Conservation (phyloP, 2,888 invertebrate genomes). For the Noctua comes region DNA sequence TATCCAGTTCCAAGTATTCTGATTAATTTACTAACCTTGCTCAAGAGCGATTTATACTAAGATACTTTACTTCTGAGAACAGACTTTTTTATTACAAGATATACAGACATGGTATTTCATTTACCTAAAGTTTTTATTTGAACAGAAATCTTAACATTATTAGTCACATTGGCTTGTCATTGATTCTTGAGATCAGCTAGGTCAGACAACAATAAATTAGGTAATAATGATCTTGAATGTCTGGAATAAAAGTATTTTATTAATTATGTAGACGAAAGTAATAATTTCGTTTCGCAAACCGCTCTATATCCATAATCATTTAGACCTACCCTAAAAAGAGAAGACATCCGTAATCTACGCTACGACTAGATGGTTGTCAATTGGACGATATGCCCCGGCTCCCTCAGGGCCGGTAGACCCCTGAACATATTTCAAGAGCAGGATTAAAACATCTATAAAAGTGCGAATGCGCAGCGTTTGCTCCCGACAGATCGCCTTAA, state of each 20-base stretch:
- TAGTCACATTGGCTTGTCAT: constrained; percentile 23
- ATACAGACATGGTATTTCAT: constrained; percentile 16
- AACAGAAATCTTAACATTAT: not conserved
- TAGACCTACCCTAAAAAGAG: constrained; percentile 73
- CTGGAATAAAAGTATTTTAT: no score
- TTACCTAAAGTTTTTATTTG: constrained; percentile 6
- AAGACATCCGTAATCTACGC: constrained; percentile 79
- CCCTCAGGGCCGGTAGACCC: constrained; percentile 68
- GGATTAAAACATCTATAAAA: constrained; percentile 86
- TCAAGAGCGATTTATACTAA: constrained; percentile 19
- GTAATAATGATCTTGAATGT: no score
- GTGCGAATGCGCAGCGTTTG: constrained; percentile 87
- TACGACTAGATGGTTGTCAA: constrained; percentile 77
- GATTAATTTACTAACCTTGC: constrained; percentile 19
- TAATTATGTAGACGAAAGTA: no score
- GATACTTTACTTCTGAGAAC: constrained; percentile 49
- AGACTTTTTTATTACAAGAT: constrained; percentile 2
- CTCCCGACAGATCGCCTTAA: constrained; percentile 86
- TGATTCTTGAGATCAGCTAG: constrained; percentile 6
- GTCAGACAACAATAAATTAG: constrained; percentile 9
- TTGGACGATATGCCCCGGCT: constrained; percentile 76
- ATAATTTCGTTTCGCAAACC: constrained; percentile 34
- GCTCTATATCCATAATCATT: constrained; percentile 69
- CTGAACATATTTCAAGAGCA: constrained; percentile 88
- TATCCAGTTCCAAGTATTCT: constrained; percentile 42